A percentile compares a stretch with the other conserved stretches of the same genome.
Conservation (phyloP, 2,797 vertebrate genomes). For the Eremophila alpestris region DNA sequence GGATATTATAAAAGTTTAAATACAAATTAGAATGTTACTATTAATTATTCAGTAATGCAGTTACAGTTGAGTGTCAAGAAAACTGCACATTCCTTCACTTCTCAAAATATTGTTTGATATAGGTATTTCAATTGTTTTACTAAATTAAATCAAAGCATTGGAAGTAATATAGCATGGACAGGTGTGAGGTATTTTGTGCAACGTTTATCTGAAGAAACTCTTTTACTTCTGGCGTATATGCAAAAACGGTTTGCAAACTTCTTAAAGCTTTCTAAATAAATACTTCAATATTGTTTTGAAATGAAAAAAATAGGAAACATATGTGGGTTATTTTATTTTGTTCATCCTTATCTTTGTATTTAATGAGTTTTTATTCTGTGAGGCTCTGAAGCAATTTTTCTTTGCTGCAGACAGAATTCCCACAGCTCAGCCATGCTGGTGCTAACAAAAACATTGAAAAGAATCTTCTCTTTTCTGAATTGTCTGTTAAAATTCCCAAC, state of each 20-base stretch:
- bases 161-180: background rate
- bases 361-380: background rate
- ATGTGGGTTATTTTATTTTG: background rate
- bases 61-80: background rate
- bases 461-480: background rate
- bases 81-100: background rate
- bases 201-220: background rate
- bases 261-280: background rate
- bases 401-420: background rate
- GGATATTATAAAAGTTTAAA: background rate
- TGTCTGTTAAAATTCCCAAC: background rate
- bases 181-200: background rate
- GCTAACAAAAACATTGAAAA: background rate
- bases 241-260: background rate
- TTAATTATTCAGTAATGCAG: background rate
- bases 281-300: background rate
- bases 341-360: background rate
- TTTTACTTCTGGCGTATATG: background rate
- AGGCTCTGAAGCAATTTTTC: background rate
- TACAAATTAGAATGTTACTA: background rate
- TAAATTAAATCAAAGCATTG: background rate
- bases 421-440: background rate
- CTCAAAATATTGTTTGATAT: background rate
- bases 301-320: background rate
- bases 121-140: background rate